phyloP scores from a whole-genome alignment of 2,888 invertebrate genomes.

The Diarsia rubi region DNA sequence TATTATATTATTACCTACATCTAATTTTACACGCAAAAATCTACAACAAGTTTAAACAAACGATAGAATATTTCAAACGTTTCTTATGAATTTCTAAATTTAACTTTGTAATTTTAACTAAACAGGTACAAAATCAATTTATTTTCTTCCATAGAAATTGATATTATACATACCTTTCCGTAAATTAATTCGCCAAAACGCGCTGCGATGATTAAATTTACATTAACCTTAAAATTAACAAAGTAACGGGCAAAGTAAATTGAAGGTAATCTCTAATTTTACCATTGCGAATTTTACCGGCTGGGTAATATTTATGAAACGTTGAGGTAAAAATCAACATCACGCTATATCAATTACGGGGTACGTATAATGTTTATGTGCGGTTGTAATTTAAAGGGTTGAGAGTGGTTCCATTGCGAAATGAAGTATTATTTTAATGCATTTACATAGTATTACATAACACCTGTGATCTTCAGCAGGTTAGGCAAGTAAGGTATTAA shows the following conservation, averaged over 20 bases:
- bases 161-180: conserved; percentile 22
- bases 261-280: conserved; percentile 60
- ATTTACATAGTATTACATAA: neutral
- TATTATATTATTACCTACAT: neutral
- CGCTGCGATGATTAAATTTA: conserved; percentile 59
- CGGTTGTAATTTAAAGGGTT: neutral
- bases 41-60: neutral
- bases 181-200: conserved; percentile 37
- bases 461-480: neutral
- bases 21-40: neutral
- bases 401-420: neutral
- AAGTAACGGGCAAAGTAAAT: conserved; percentile 57
- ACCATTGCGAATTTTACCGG: conserved; percentile 44
- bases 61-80: neutral
- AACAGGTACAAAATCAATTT: conserved; percentile 33
- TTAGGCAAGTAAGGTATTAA: neutral
- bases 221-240: conserved; percentile 60
- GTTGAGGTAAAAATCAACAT: conserved; percentile 61
- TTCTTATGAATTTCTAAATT: conserved; percentile 3
- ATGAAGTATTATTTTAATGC: neutral
- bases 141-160: conserved; percentile 34
- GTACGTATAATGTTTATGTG: conserved; percentile 43
- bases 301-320: conserved; percentile 45
- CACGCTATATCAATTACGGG: conserved; percentile 82
- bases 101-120: neutral